These are phyloP conservation scores for Rhamphomyia laevipes DNA, from an alignment of 2,888 invertebrate genomes.

Conservation along the genomic window DNA sequence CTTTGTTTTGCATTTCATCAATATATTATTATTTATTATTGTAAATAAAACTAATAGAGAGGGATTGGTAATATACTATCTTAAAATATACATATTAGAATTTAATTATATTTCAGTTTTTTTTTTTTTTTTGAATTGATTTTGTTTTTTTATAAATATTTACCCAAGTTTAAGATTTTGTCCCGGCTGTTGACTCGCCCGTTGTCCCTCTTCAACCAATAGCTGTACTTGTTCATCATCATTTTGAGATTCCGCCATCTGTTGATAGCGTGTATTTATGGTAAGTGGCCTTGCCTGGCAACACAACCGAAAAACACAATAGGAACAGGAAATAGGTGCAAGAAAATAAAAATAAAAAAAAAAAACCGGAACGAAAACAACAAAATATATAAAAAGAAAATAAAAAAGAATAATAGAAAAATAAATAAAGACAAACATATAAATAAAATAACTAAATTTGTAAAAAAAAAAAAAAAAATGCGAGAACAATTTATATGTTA, in stretches of 20 bases:
- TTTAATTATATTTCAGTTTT: too few relatives aligned
- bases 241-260: conserved; percentile 94
- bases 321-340: neutral
- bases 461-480: neutral
- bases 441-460: neutral
- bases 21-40: too few relatives aligned
- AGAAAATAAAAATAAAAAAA: neutral
- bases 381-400: neutral
- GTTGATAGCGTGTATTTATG: conserved; percentile 43
- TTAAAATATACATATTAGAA: too few relatives aligned
- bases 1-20: too few relatives aligned
- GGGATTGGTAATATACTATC: too few relatives aligned
- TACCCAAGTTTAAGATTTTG: conserved; percentile 98
- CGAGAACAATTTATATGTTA: too few relatives aligned
- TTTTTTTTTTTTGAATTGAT: conserved; percentile 2
- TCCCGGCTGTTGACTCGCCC: conserved; percentile 55
- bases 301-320: conserved; percentile 42
- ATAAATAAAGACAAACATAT: neutral
- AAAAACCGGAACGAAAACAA: neutral
- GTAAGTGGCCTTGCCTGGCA: conserved; percentile 47
- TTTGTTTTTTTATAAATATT: conserved; percentile 37
- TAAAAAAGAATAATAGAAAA: neutral
- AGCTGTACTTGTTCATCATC: conserved; percentile 94
- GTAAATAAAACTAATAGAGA: too few relatives aligned
- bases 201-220: conserved; percentile 91